Evolutionary conservation across 2,888 invertebrate species (phyloP).

Genomic region (Leptura quadrifasciata): DNA sequence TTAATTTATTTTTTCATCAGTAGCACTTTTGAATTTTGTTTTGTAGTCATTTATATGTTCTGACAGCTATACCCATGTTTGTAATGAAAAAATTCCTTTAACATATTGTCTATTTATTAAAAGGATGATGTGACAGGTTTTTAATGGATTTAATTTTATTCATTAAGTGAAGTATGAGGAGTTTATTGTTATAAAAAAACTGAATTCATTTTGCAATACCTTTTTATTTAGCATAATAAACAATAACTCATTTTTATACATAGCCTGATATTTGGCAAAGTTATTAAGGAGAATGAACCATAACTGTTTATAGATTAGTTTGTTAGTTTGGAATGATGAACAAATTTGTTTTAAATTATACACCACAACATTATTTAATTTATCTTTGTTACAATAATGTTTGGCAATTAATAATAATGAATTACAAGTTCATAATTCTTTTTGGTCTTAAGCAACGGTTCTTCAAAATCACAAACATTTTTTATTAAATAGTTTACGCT

Average conservation of each 20-base stretch:
- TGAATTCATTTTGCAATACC: background rate
- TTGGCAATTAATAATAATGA: too few species aligned
- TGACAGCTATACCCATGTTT: slow-evolving; percentile 12
- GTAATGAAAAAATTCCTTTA: slow-evolving; percentile 24
- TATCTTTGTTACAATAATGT: too few species aligned
- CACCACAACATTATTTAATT: background rate
- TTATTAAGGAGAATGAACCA: background rate
- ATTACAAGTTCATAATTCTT: too few species aligned
- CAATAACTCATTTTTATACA: background rate
- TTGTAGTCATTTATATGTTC: slow-evolving; percentile 18
- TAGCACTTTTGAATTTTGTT: slow-evolving; percentile 6
- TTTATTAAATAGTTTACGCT: too few species aligned
- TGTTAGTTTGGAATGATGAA: background rate
- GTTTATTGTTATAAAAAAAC: slow-evolving; percentile 10
- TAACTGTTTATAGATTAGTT: slow-evolving; percentile 1
- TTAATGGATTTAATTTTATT: slow-evolving; percentile 29
- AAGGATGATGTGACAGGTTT: slow-evolving; percentile 29
- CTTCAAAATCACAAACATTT: too few species aligned
- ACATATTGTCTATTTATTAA: slow-evolving; percentile 25
- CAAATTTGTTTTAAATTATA: background rate
- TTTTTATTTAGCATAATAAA: background rate
- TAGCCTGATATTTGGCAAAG: background rate
- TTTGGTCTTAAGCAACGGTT: too few species aligned
- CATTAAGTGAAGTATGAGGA: slow-evolving; percentile 25
- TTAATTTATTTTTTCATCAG: slow-evolving; percentile 22